Evolutionary conservation across 2,113 vertebrate genomes (phyloP), one percentile per base, ranked within the genome.

Genomic region (Melanostigma gelatinosum): DNA sequence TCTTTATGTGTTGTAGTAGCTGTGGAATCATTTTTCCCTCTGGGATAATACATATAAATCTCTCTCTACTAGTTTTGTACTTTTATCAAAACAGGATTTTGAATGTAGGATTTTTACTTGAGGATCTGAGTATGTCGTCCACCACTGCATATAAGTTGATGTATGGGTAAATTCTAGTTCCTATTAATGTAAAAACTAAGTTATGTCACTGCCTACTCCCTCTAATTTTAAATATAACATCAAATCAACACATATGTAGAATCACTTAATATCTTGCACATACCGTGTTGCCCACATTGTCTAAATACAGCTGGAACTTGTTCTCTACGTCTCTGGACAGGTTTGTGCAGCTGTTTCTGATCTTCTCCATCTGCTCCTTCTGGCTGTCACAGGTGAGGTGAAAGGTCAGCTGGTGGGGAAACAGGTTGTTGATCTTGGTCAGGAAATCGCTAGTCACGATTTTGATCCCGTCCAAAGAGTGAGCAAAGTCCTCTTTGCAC

Each of bases 401-500:
- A 79, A 96, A 96, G 75, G 93, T 94, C 80, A 88, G 18, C 66
- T 91, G 85, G 61, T 92, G 82, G 6, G 93, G 89, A 60, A 95
- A 94, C 89, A 94, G 69, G 79, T 60, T 93, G 79, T 94, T 90
- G 64, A 96, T 95, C 71, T 89, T 91, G 22, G 63, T 63, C 73
- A 95, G 92, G 82, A 95, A 96, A 13, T 77, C 69, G 3, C 48
- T 80, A 10, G 94, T 95, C 77, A 95, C 94, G 0, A 22, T 58
- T 52, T 91, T 80, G 87, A 96, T 95, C 8, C 95, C 95, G 8
- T 91, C 75, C 84, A 96, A 78, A 50, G 94, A 91, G 0, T 85
- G 34, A n/a, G 85, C 76, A 69, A 95, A 95, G 74, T 95, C 94
- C 50, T 95, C 92, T 72, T 95, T 95, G 84, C 95, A 96, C 77